A percentile compares a stretch with the other conserved stretches of the same genome.
These are phyloP conservation scores for Ceratoteleas bidentatus DNA, from an alignment of 1,140 invertebrate genomes.

Conservation along the genomic window DNA sequence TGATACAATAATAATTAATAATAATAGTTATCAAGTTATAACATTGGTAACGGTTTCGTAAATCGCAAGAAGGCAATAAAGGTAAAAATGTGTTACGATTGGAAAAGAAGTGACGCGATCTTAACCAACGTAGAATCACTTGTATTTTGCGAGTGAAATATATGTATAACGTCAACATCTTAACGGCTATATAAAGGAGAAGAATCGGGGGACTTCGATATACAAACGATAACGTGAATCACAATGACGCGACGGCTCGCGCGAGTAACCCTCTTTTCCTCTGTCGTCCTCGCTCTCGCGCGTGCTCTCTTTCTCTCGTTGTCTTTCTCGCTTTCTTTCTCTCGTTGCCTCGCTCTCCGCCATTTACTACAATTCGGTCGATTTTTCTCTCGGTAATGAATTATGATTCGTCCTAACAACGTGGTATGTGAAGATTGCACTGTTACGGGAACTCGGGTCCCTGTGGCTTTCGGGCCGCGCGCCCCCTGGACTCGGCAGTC, in stretches of 20 bases:
- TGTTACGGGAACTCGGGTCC: slow-evolving; percentile 71
- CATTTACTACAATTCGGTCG: slow-evolving; percentile 46
- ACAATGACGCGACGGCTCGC: slow-evolving; percentile 78
- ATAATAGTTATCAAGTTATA: slow-evolving; percentile 73
- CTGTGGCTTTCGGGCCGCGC: slow-evolving; percentile 56
- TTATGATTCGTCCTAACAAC: slow-evolving; percentile 79
- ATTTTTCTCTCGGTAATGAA: slow-evolving; percentile 68
- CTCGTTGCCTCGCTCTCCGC: too few relatives aligned
- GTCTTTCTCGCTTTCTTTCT: too few relatives aligned
- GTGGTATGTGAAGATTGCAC: slow-evolving; percentile 80
- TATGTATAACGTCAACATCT: slow-evolving; percentile 81
- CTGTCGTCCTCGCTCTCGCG: too few relatives aligned
- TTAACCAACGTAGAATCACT: slow-evolving; percentile 72
- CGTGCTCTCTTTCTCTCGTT: too few relatives aligned
- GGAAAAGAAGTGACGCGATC: slow-evolving; percentile 64
- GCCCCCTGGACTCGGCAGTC: slow-evolving; percentile 14
- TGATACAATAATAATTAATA: slow-evolving; percentile 68
- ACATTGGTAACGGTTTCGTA: slow-evolving; percentile 76
- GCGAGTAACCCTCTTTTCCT: too few relatives aligned
- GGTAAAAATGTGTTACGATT: slow-evolving; percentile 65
- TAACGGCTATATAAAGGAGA: slow-evolving; percentile 76
- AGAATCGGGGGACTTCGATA: slow-evolving; percentile 76
- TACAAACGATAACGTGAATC: slow-evolving; percentile 80
- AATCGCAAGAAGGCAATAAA: slow-evolving; percentile 70
- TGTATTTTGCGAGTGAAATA: slow-evolving; percentile 73